phyloP scores from a whole-genome alignment of 2,888 invertebrate species.

The Polietes domitor region DNA sequence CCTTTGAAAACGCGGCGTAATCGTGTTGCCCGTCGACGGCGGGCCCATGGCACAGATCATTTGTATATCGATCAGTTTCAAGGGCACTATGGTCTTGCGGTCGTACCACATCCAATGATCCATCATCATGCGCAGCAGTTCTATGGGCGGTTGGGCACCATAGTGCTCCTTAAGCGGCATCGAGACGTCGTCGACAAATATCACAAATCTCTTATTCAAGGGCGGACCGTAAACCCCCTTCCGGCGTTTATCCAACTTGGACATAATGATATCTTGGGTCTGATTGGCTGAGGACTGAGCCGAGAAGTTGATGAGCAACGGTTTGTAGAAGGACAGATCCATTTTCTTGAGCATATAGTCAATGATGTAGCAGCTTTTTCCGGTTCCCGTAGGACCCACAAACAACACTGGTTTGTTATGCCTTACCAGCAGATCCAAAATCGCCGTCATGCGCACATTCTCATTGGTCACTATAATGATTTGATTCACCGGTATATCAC shows the following conservation, averaged over 20 bases:
- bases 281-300: slow-evolving; percentile 96
- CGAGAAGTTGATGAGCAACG: slow-evolving; percentile 94
- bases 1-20: slow-evolving; percentile 92
- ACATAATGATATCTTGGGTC: slow-evolving; percentile 97
- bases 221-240: slow-evolving; percentile 97
- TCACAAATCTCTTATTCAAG: slow-evolving; percentile 92
- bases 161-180: slow-evolving; percentile 92
- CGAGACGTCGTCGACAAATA: slow-evolving; percentile 98
- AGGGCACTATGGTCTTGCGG: slow-evolving; percentile 88
- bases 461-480: slow-evolving; percentile 96
- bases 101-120: slow-evolving; percentile 96
- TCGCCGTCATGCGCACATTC: slow-evolving; percentile 90
- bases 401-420: slow-evolving; percentile 92
- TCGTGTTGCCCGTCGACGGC: slow-evolving; percentile 90
- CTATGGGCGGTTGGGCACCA: slow-evolving; percentile 97
- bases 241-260: slow-evolving; percentile 93
- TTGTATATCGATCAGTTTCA: slow-evolving; percentile 92
- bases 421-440: slow-evolving; percentile 89
- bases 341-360: slow-evolving; percentile 91
- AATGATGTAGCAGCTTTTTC: slow-evolving; percentile 94
- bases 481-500: slow-evolving; percentile 96
- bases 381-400: slow-evolving; percentile 97
- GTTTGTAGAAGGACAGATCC: slow-evolving; percentile 89
- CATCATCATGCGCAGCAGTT: slow-evolving; percentile 93
- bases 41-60: slow-evolving; percentile 93